Base-by-base conservation (phyloP, 2,113 vertebrate genomes). In the Notothenia rossii region DNA sequence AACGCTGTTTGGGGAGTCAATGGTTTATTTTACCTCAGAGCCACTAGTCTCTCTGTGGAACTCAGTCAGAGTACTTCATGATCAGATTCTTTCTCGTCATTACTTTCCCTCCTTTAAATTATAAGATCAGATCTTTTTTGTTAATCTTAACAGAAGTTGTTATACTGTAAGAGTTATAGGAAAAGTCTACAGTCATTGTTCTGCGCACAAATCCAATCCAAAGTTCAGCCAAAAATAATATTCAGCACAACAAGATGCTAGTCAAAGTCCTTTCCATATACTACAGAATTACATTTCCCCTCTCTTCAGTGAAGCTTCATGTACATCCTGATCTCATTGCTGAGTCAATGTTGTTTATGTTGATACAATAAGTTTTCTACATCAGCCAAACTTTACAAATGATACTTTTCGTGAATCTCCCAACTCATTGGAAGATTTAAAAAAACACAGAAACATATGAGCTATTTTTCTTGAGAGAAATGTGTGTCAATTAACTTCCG, bases 1-100 rank as follows among this genome's bases (percentile, higher is more conserved):
- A 87, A 83, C 53, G 33, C 58, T 72, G 63, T 71, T 55, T n/a
- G 73, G 54, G 29, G 64, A 81, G 5, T 81, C 79, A 10, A 63
- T 72, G 40, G 11, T 17, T 66, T 72, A 67, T 63, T 70, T 75
- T 40, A 29, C 62, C 68, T 74, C 45, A 70, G 15, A 62, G 58
- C 55, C 15, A 15, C 13, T 14, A 4, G 4, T 7, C 14, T 56
- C 25, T 50, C 2, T 22, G 51, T 22, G 18, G 48, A 75, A 67
- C 22, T 5, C 51, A 56, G 59, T 80, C 12, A 7, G 76, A 80
- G 56, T 20, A 2, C 25, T 49, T 3, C 22, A 40, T 20, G 18
- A 43, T 62, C 22, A 20, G 50, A 14, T 69, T 55, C 22, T 12
- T 61, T 60, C 25, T n/a, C n/a, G 40, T 71, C 8, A 3, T 12